phyloP scores from a whole-genome alignment of 1,140 invertebrate genomes.

The Psilanteris sp. region DNA sequence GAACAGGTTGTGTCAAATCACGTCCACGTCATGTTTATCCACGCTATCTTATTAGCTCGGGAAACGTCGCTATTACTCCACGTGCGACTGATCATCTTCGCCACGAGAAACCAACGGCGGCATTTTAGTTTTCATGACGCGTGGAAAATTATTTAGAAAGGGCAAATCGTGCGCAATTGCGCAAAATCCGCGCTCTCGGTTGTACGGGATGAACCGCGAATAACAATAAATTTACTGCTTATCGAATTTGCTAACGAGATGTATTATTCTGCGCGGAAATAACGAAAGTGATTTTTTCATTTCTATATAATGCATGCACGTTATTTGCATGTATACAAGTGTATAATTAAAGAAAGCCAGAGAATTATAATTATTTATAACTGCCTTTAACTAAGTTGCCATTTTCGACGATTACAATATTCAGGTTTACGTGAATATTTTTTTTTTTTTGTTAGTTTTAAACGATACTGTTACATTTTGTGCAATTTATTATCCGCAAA shows the following conservation, averaged over 20 bases:
- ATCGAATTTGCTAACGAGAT: not conserved
- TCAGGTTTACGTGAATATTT: too few species aligned
- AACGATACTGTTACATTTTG: too few species aligned
- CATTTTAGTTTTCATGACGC: slow-evolving; percentile 2
- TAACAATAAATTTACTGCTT: slow-evolving; percentile 16
- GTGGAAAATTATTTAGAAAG: slow-evolving; percentile 34
- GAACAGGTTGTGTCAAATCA: slow-evolving; percentile 23
- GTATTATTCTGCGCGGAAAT: slow-evolving; percentile 9
- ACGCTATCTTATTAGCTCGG: slow-evolving; percentile 42
- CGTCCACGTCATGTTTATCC: slow-evolving; percentile 26
- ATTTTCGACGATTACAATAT: too few species aligned
- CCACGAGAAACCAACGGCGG: not conserved
- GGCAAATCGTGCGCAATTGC: slow-evolving; percentile 7
- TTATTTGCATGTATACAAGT: too few species aligned
- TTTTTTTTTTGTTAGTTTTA: too few species aligned
- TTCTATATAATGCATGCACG: too few species aligned
- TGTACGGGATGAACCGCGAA: not conserved
- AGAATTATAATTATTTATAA: too few species aligned
- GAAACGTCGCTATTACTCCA: slow-evolving; percentile 38
- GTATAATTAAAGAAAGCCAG: too few species aligned
- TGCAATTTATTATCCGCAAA: too few species aligned
- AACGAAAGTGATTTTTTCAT: too few species aligned
- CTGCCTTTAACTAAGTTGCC: too few species aligned
- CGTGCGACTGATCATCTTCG: slow-evolving; percentile 32
- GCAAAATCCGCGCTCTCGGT: slow-evolving; percentile 1